These are phyloP conservation scores for Diachasmimorpha longicaudata DNA, from an alignment of 1,140 invertebrate species.

Conservation along the genomic window DNA sequence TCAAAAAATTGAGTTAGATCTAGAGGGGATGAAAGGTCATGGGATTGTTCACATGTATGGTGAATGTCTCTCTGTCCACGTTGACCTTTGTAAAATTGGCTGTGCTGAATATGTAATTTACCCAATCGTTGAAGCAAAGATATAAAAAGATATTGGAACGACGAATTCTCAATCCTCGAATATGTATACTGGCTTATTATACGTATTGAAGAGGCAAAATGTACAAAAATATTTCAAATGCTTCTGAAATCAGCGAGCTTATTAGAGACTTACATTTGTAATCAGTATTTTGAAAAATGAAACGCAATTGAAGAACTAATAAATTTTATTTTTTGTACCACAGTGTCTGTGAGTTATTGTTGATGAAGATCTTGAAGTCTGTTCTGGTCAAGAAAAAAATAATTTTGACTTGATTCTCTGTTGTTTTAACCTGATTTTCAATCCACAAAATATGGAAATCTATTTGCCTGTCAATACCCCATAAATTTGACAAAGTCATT, in stretches of 20 bases:
- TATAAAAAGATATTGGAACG: neutral
- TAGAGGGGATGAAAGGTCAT: neutral
- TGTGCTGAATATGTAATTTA: neutral
- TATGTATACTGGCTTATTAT: conserved; percentile 20
- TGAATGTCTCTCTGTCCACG: neutral
- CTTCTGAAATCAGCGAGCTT: conserved; percentile 11
- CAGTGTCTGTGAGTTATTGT: neutral
- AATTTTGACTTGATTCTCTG: neutral
- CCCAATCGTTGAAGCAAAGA: neutral
- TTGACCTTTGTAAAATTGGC: conserved; percentile 11
- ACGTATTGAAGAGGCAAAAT: conserved; percentile 6
- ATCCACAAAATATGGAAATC: neutral
- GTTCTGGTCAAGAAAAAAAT: neutral
- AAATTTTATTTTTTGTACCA: conserved; percentile 16
- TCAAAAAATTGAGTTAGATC: neutral
- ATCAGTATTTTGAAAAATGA: neutral
- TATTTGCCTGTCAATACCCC: neutral
- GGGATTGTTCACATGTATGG: neutral
- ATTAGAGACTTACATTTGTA: neutral
- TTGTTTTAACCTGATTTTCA: neutral
- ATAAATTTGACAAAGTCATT: neutral
- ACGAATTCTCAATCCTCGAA: neutral
- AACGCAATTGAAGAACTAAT: neutral
- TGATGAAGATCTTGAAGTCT: neutral
- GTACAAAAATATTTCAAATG: neutral